Conservation (phyloP, 2,888 invertebrate genomes). For the Limnephilus auricula region DNA sequence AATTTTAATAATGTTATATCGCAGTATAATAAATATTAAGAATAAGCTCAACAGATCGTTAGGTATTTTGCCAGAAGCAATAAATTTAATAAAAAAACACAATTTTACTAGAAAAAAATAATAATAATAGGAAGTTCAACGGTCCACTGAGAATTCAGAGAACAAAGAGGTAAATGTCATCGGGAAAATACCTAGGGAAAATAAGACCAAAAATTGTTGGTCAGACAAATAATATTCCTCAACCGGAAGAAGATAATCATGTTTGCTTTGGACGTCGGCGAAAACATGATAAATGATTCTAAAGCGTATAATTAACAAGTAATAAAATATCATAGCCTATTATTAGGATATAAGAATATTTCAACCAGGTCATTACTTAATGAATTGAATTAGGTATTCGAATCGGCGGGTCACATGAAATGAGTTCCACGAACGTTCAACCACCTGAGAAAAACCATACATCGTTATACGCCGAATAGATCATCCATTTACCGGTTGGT, state of each 20-base stretch:
- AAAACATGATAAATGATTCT: slow-evolving; percentile 43
- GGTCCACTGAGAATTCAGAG: not conserved
- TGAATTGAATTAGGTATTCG: slow-evolving; percentile 32
- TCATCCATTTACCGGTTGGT: slow-evolving; percentile 34
- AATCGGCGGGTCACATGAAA: slow-evolving; percentile 42
- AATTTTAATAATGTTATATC: not conserved
- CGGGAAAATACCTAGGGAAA: not conserved
- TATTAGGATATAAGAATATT: slow-evolving; percentile 50
- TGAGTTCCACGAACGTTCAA: slow-evolving; percentile 26
- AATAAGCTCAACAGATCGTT: slow-evolving; percentile 3
- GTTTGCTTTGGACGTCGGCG: slow-evolving; percentile 44
- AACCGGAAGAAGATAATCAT: slow-evolving; percentile 44
- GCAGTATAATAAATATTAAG: not conserved
- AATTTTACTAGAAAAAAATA: slow-evolving; percentile 1
- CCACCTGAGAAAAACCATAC: slow-evolving; percentile 15
- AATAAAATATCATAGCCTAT: slow-evolving; percentile 54
- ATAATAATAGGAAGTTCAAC: not conserved
- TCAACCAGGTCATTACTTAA: slow-evolving; percentile 35
- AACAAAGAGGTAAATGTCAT: not conserved
- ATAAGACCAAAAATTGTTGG: not conserved
- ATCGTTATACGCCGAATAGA: not conserved
- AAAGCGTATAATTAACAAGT: slow-evolving; percentile 44
- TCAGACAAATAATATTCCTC: slow-evolving; percentile 36
- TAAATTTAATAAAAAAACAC: not conserved
- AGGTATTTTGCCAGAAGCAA: not conserved